Evolutionary conservation across 2,113 vertebrate genomes (phyloP), one percentile per base, ranked within the genome.

Genomic region (Tympanuchus pallidicinctus): DNA sequence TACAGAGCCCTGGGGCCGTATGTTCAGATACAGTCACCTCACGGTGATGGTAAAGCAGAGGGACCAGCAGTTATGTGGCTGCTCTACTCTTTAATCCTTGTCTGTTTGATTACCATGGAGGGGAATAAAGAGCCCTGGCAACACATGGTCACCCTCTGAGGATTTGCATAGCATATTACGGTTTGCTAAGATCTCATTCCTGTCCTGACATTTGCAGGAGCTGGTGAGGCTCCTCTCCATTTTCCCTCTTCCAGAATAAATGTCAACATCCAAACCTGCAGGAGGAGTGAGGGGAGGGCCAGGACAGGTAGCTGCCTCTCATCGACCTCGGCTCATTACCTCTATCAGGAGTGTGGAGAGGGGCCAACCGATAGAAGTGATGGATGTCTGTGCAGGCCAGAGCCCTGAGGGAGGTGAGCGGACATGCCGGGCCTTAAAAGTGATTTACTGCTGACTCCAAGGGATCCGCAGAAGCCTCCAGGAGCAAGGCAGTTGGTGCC

Each of bases 121-220:
- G 47, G 77, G 57, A 82, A 56, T 82, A 93, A 94, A 88, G 89
- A 92, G 56, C 77, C 81, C 71, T 65, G 57, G 89, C 94, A 91
- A 32, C 61, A 50, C 38, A 40, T 0, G 11, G 91, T 78, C 81
- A 60, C 80, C 77, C 90, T 96, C 83, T 86, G 78, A 77, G 47
- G 94, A 93, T 96, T 90, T 95, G 92, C 94, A 96, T 93, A 92
- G 94, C 86, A 43, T 82, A 92, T 93, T 88, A 92, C 93, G 80
- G 69, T 70, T 87, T 74, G 69, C 91, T 86, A 92, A 90, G 90
- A 95, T 91, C 92, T 95, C 67, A 34, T 86, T 91, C 88, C 80
- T 61, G 13, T 36, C 82, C 86, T 96, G 83, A 96, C 95, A 93
- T 96, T 96, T 95, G 80, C 86, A 73, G 80, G 80, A 92, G 85